Evolutionary conservation across 2,797 vertebrate species (phyloP), one percentile per base, ranked within the genome.

Genomic region (Paratrypauchen microcephalus): DNA sequence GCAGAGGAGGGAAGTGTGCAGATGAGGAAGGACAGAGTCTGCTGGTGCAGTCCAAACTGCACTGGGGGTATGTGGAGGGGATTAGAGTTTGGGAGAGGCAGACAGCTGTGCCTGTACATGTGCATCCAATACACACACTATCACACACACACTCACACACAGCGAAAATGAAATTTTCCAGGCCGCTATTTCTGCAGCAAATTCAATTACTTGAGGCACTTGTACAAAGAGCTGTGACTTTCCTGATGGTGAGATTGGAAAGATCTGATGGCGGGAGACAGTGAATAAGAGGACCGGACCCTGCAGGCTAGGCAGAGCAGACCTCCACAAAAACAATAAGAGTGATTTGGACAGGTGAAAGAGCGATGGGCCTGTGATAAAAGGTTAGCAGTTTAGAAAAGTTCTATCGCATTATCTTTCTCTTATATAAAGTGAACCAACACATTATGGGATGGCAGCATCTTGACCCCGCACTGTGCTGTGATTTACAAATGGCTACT

Each of bases 81-180:
- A 77, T 78, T 41, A 85, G 83, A 89, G 87, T 86, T 80, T 77
- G 79, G 83, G 87, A 79, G 80, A 75, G 23, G 41, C 39, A 47
- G 39, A 68, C 63, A 73, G 82, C 82, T 76, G 84, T 68, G 83
- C 48, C 67, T 74, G 47, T 55, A 64, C 80, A 73, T 45, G 41
- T 15, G 41, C 41, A 45, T 45, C 41, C 41, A 65, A 58, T 77
- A 72, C 75, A 57, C 73, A 68, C 73, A 67, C 59, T 30, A 28
- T 8, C 57, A 59, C 59, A 61, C 58, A 70, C 73, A 56, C 68
- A 21, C 6, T 54, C 24, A 72, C 55, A 63, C 79, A 84, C 79
- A 91, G 94, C 92, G 95, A 97, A 98, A 97, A 98, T 99, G 95
- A 97, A 96, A 98, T 97, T 96, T 97, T 96, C 95, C 94, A 97